Evolutionary conservation across 2,888 invertebrate genomes (phyloP).

Genomic region (Bursaphelenchus okinawaensis): DNA sequence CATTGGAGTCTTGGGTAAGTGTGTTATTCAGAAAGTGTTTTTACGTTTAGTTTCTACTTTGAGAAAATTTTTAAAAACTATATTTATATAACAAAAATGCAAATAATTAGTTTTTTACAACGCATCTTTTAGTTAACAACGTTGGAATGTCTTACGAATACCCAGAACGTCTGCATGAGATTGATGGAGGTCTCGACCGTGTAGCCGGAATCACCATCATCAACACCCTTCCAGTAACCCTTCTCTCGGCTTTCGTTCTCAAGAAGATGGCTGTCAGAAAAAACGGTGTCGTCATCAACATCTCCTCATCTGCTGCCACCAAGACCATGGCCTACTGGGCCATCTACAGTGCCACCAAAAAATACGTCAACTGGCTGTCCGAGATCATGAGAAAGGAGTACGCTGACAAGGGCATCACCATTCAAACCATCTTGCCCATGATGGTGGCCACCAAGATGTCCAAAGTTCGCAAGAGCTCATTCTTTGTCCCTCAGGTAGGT

Average conservation of each 20-base stretch:
- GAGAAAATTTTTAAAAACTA: not conserved
- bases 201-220: slow-evolving; percentile 67
- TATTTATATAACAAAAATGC: not conserved
- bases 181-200: slow-evolving; percentile 44
- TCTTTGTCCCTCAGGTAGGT: slow-evolving; percentile 40
- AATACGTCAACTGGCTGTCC: slow-evolving; percentile 51
- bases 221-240: slow-evolving; percentile 74
- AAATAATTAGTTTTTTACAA: too few species aligned
- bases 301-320: slow-evolving; percentile 76
- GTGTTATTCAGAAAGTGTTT: not conserved
- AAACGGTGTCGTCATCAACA: slow-evolving; percentile 80
- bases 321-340: slow-evolving; percentile 67
- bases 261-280: slow-evolving; percentile 76
- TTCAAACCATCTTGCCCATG: slow-evolving; percentile 54
- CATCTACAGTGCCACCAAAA: slow-evolving; percentile 81
- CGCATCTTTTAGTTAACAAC: slow-evolving; percentile 77
- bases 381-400: slow-evolving; percentile 59
- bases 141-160: slow-evolving; percentile 79
- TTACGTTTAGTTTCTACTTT: not conserved
- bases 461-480: slow-evolving; percentile 36
- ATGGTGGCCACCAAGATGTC: slow-evolving; percentile 53
- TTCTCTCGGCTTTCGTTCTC: slow-evolving; percentile 78
- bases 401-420: slow-evolving; percentile 57
- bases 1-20: slow-evolving; percentile 38
- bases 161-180: slow-evolving; percentile 66